Evolutionary conservation across 2,797 vertebrate genomes (phyloP).

Genomic region (Phylloscopus collybita): DNA sequence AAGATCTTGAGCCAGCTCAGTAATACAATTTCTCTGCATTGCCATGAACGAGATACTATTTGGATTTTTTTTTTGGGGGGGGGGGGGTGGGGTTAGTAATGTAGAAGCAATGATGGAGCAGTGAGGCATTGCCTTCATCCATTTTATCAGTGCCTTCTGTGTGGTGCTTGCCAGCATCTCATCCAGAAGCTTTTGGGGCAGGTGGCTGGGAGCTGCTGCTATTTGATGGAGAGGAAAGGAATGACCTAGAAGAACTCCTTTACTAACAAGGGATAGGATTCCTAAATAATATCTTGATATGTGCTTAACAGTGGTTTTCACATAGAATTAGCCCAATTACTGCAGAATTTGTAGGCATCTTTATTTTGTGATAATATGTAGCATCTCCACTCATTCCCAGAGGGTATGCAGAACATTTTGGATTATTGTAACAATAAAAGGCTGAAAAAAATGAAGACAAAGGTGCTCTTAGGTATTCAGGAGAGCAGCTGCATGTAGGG

Average conservation of each 20-base stretch:
- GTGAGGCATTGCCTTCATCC: not conserved
- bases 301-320: not conserved
- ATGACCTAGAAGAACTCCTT: not conserved
- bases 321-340: not conserved
- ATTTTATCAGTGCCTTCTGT: not conserved
- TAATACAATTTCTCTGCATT: not conserved
- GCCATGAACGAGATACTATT: not conserved
- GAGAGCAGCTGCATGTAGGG: constrained; percentile 5
- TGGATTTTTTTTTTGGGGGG: not conserved
- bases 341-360: constrained; percentile 17
- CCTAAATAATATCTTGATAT: not conserved
- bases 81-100: not conserved
- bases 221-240: not conserved
- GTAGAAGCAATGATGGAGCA: not conserved
- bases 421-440: constrained; percentile 10
- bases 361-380: constrained; percentile 6
- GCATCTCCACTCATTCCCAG: constrained; percentile 19
- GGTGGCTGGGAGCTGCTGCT: not conserved
- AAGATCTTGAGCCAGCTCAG: constrained; percentile 32
- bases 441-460: constrained; percentile 54
- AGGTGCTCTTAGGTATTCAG: constrained; percentile 57
- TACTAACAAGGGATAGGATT: not conserved
- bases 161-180: not conserved
- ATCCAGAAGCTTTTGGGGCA: not conserved
- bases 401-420: not conserved